phyloP scores from a whole-genome alignment of 2,113 vertebrate species.

The Hippocampus guttulatus region DNA sequence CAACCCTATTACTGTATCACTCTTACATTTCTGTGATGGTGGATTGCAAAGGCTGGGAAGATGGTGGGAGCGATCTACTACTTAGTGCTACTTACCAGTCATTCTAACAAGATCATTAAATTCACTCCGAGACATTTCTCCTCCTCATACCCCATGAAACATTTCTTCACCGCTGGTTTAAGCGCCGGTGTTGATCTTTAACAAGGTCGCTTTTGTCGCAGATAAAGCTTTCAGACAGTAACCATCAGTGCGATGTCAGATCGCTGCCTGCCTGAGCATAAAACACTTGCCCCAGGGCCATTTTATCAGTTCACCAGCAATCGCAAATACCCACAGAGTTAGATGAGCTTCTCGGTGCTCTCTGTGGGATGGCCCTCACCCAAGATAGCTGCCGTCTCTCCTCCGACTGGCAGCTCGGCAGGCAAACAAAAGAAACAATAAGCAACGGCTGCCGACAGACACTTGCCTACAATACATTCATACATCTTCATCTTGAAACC shows the following conservation, averaged over 20 bases:
- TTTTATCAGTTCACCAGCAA: slow-evolving; percentile 61
- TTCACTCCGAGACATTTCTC: slow-evolving; percentile 49
- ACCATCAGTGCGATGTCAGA: slow-evolving; percentile 55
- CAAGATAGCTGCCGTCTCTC: slow-evolving; percentile 44
- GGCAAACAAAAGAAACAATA: slow-evolving; percentile 54
- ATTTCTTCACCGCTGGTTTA: slow-evolving; percentile 55
- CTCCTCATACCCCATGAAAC: slow-evolving; percentile 32
- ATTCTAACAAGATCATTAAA: slow-evolving; percentile 63
- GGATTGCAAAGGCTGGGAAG: slow-evolving; percentile 43
- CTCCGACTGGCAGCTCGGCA: slow-evolving; percentile 58
- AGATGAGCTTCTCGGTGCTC: slow-evolving; percentile 47
- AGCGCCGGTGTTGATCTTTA: slow-evolving; percentile 55
- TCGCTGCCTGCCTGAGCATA: slow-evolving; percentile 53
- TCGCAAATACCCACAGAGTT: slow-evolving; percentile 61
- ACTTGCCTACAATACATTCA: slow-evolving; percentile 56
- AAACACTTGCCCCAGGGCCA: slow-evolving; percentile 51
- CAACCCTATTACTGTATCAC: slow-evolving; percentile 45
- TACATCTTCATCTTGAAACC: slow-evolving; percentile 29
- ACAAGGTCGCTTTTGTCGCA: slow-evolving; percentile 60
- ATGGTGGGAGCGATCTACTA: slow-evolving; percentile 45
- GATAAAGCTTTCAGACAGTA: slow-evolving; percentile 57
- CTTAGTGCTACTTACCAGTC: slow-evolving; percentile 58
- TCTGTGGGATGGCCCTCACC: slow-evolving; percentile 56
- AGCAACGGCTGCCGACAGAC: slow-evolving; percentile 58
- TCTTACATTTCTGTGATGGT: slow-evolving; percentile 55